phyloP scores from a whole-genome alignment of 2,797 vertebrate species.

The Heteromormyrus szaboi region DNA sequence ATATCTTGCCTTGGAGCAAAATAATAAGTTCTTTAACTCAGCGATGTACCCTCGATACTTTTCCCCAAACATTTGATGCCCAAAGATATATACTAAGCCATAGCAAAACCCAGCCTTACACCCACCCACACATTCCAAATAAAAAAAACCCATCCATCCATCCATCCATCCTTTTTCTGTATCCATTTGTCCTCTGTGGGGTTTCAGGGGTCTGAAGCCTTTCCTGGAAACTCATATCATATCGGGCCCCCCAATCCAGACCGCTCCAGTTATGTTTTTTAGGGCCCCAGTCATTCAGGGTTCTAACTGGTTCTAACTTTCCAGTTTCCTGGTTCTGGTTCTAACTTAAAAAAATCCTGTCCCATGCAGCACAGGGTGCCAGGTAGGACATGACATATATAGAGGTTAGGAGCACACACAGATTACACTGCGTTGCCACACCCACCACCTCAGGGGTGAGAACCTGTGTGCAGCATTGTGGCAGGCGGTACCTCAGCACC shows the following conservation, averaged over 20 bases:
- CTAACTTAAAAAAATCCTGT: not conserved
- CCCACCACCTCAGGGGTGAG: not conserved
- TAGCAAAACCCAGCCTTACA: not conserved
- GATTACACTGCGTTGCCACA: not conserved
- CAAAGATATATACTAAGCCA: not conserved
- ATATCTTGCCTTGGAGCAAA: not conserved
- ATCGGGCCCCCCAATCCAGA: not conserved
- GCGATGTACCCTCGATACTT: not conserved
- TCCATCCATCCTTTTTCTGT: not conserved
- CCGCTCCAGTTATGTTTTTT: not conserved
- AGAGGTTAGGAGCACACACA: no score
- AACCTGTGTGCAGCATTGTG: not conserved
- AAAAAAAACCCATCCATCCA: not conserved
- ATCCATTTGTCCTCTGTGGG: not conserved
- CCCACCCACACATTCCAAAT: not conserved
- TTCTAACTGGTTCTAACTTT: not conserved
- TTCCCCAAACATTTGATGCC: not conserved
- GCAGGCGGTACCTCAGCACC: not conserved
- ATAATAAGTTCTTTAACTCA: not conserved
- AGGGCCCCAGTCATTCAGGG: not conserved
- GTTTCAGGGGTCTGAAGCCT: not conserved
- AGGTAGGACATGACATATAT: not conserved
- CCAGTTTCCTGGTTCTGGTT: not conserved
- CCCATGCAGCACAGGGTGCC: not conserved
- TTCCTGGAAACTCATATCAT: not conserved